A percentile compares a stretch with the other conserved stretches of the same genome.
phyloP scores from a whole-genome alignment of 2,888 invertebrate genomes.

The Margaritifera margaritifera region DNA sequence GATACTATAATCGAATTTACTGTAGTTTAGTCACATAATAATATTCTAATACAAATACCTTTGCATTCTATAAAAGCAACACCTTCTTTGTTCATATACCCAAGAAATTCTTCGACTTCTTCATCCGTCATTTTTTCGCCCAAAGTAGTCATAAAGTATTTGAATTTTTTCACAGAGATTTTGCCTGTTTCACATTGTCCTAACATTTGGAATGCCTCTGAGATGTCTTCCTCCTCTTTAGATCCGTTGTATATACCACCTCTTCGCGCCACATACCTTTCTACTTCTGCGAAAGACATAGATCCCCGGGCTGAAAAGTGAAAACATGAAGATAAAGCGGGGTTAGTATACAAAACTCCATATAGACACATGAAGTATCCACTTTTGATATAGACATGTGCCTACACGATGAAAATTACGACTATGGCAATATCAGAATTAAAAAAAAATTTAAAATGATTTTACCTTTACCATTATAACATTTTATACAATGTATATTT shows the following conservation, averaged over 20 bases:
- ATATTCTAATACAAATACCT: slow-evolving; percentile 34
- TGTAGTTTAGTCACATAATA: not conserved
- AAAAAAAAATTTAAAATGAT: no score
- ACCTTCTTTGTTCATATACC: slow-evolving; percentile 50
- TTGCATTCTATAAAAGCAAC: slow-evolving; percentile 57
- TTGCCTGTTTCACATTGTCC: slow-evolving; percentile 57
- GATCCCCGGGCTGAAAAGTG: slow-evolving; percentile 52
- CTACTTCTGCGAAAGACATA: slow-evolving; percentile 58
- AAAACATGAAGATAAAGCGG: not conserved
- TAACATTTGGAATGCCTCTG: slow-evolving; percentile 60
- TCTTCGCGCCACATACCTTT: slow-evolving; percentile 55
- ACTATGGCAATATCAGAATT: no score
- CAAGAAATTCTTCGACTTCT: slow-evolving; percentile 61
- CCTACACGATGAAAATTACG: no score
- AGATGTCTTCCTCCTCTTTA: slow-evolving; percentile 58
- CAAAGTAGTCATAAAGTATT: slow-evolving; percentile 63
- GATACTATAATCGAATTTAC: not conserved
- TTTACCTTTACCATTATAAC: no score
- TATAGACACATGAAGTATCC: not conserved
- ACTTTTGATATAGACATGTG: no score
- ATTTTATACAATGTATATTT: no score
- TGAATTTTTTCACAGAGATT: slow-evolving; percentile 57
- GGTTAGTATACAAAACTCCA: not conserved
- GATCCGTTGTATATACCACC: slow-evolving; percentile 52
- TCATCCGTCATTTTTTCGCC: slow-evolving; percentile 63